Conservation (phyloP, 1,140 invertebrate species). For the Temnothorax curvispinosus region DNA sequence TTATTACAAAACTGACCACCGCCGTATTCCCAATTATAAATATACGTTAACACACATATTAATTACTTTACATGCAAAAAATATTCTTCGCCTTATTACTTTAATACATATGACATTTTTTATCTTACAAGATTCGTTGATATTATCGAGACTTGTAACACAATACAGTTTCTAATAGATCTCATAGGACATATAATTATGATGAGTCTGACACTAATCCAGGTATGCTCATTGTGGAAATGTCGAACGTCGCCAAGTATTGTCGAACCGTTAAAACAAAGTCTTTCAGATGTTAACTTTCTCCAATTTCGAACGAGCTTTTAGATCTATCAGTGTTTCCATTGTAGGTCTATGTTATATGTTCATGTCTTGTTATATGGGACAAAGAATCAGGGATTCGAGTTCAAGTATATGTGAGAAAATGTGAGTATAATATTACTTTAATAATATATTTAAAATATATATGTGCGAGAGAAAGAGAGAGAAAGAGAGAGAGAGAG, state of each 20-base stretch:
- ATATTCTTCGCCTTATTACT: not conserved
- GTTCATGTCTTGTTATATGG: not conserved
- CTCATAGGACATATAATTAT: not conserved
- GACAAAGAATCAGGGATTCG: constrained; percentile 5
- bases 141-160: not conserved
- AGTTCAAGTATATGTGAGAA: not conserved
- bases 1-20: not conserved
- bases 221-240: not conserved
- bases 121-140: constrained; percentile 18
- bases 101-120: not conserved
- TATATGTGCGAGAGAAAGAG: no score
- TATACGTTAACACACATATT: not conserved
- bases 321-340: not conserved
- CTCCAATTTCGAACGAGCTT: not conserved
- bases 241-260: not conserved
- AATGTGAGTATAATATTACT: not conserved
- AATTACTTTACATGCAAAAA: not conserved
- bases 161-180: not conserved
- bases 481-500: no score
- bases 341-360: not conserved
- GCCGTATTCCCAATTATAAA: not conserved
- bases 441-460: no score
- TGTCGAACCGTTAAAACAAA: not conserved
- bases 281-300: constrained; percentile 13
- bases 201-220: not conserved